phyloP scores from a whole-genome alignment of 2,888 invertebrate species.

The Hydraecia micacea region DNA sequence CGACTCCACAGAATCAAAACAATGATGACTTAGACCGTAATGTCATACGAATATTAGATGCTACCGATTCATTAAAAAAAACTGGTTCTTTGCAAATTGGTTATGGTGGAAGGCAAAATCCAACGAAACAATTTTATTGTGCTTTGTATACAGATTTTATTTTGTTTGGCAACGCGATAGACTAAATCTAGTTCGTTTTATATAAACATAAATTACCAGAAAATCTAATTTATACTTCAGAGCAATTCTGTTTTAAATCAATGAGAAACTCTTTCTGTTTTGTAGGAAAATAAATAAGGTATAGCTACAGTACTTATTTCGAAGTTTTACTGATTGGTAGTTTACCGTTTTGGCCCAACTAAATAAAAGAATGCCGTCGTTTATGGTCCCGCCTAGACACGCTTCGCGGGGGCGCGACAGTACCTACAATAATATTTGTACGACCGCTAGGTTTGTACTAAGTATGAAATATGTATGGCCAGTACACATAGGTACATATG shows the following conservation, averaged over 20 bases:
- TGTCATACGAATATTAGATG: neutral
- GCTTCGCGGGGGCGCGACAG: neutral
- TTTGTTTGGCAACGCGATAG: constrained; percentile 15
- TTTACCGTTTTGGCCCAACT: neutral
- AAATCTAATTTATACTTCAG: constrained; percentile 6
- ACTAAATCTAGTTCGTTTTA: constrained; percentile 5
- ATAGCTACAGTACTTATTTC: neutral
- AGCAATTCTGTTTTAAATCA: neutral
- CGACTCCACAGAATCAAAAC: neutral
- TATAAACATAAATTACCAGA: constrained; percentile 10
- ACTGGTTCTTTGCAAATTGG: constrained; percentile 21
- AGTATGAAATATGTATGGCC: neutral
- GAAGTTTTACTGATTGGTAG: neutral
- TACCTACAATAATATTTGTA: constrained; percentile 26
- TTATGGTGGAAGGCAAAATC: constrained; percentile 13
- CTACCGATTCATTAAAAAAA: constrained; percentile 19
- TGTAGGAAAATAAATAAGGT: constrained; percentile 6
- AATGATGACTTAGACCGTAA: constrained; percentile 2
- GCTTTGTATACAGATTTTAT: constrained; percentile 18
- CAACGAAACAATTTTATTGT: constrained; percentile 22
- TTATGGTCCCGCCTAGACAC: constrained; percentile 3
- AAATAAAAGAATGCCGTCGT: constrained; percentile 21
- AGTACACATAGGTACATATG: neutral
- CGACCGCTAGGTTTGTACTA: constrained; percentile 4
- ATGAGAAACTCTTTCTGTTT: neutral